Evolutionary conservation across 2,888 invertebrate species (phyloP).

Genomic region (Phytoseiulus persimilis): DNA sequence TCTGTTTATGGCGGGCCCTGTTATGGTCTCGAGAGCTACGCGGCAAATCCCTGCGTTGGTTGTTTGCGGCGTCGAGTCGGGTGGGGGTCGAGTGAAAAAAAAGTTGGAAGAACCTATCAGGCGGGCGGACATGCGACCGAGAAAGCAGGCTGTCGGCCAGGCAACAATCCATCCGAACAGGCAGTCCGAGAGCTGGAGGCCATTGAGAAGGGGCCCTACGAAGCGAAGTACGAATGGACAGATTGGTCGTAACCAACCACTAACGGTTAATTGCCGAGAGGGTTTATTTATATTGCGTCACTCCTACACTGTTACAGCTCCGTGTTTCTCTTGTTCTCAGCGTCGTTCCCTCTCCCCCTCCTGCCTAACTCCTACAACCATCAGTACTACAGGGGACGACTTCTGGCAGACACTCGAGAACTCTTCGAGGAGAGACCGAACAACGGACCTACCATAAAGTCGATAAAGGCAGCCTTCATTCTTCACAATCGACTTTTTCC

Average conservation of each 20-base stretch:
- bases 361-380: background rate
- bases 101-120: background rate
- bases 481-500: background rate
- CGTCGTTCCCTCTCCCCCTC: background rate
- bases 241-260: background rate
- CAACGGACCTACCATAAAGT: background rate
- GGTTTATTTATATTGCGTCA: conserved; percentile 5
- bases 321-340: background rate
- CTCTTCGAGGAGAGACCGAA: background rate
- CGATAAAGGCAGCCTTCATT: background rate
- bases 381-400: background rate
- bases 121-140: background rate
- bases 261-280: conserved; percentile 5
- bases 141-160: background rate
- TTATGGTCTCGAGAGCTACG: too few species aligned
- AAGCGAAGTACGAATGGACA: background rate
- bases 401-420: background rate
- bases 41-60: too few species aligned
- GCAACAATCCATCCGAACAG: background rate
- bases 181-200: background rate
- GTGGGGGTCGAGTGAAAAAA: too few species aligned
- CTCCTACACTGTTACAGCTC: background rate
- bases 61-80: too few species aligned
- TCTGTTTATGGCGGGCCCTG: too few species aligned
- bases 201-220: background rate